phyloP scores from a whole-genome alignment of 2,797 vertebrate genomes.

The Onychomys torridus region DNA sequence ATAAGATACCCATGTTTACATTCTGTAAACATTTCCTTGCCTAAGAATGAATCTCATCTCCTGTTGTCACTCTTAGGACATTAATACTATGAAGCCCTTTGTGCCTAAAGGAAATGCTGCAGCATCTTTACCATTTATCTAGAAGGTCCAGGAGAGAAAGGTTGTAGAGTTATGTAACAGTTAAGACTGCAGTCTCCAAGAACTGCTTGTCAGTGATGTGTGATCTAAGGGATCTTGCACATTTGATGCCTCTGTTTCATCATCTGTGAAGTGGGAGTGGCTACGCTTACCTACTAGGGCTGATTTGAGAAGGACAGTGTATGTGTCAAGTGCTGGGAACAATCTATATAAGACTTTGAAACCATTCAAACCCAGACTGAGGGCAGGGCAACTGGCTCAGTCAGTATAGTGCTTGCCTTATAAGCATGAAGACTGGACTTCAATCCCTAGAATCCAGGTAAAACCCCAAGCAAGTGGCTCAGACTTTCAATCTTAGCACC shows the following conservation, averaged over 20 bases:
- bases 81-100: background rate
- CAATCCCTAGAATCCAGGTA: background rate
- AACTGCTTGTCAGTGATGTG: background rate
- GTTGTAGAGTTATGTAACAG: background rate
- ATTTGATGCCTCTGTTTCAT: background rate
- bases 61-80: background rate
- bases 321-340: background rate
- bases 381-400: background rate
- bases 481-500: background rate
- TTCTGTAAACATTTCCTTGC: background rate
- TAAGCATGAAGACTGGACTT: background rate
- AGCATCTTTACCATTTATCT: background rate
- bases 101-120: background rate
- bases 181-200: background rate
- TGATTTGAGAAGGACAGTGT: background rate
- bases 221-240: background rate
- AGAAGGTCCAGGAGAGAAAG: background rate
- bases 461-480: background rate
- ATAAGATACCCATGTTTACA: background rate
- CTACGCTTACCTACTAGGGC: background rate
- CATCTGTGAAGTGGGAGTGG: background rate
- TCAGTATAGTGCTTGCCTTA: background rate
- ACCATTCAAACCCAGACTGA: background rate
- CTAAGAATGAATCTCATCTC: slow-evolving; percentile 2
- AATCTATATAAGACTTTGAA: background rate